phyloP scores from a whole-genome alignment of 2,113 vertebrate species.

The Phylloscopus whistleri region DNA sequence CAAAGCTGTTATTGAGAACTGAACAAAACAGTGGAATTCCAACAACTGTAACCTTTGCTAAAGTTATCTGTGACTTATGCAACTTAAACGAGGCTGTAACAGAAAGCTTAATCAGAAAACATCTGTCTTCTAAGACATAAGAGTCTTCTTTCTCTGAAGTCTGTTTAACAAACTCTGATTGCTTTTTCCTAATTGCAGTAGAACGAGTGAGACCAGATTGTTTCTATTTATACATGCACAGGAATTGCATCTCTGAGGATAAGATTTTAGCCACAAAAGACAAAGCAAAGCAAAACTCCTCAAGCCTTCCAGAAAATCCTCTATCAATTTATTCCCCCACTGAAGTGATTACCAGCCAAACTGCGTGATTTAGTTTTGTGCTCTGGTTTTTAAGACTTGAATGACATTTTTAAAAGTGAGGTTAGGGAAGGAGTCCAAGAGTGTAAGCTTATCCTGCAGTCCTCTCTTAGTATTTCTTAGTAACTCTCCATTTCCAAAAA shows the following conservation, averaged over 20 bases:
- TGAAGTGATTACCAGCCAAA: neutral
- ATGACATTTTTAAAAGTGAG: neutral
- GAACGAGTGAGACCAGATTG: constrained; percentile 27
- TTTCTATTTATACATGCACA: constrained; percentile 46
- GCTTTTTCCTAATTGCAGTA: constrained; percentile 33
- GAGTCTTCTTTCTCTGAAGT: constrained; percentile 2
- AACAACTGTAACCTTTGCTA: neutral
- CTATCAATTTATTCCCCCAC: neutral
- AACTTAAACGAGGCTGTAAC: neutral
- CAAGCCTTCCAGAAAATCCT: constrained; percentile 4
- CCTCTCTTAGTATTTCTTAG: neutral
- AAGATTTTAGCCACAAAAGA: constrained; percentile 17
- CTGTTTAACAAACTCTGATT: constrained; percentile 53
- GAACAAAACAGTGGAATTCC: neutral
- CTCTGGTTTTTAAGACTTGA: neutral
- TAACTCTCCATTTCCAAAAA: neutral
- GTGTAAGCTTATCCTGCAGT: neutral
- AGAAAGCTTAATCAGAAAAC: constrained; percentile 52
- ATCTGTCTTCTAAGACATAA: constrained; percentile 20
- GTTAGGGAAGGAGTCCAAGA: neutral
- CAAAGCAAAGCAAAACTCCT: neutral
- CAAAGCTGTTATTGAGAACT: neutral
- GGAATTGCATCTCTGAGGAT: constrained; percentile 1
- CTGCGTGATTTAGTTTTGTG: neutral
- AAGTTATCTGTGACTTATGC: constrained; percentile 3